Base-by-base conservation (phyloP, 2,113 vertebrate species). In the Sturnira hondurensis region DNA sequence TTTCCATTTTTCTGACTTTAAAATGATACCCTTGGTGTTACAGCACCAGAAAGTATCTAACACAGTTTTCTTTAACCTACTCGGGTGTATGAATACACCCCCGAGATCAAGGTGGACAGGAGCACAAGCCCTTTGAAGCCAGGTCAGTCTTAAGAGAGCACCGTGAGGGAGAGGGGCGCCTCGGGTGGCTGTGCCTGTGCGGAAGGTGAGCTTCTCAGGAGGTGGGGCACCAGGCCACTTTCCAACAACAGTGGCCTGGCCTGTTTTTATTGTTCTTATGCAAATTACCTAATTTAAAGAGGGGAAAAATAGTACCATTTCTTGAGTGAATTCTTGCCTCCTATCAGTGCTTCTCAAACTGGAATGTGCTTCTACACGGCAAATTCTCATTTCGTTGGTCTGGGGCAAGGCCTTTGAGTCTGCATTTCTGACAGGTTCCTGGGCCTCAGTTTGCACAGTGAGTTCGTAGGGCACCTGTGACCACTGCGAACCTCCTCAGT, bases 91-190 rank as follows among this genome's bases (percentile, higher is more conserved):
- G 86, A 36, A 77, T 61, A 92, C 71, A 84, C 88, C 43, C 73
- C 71, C 96, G 77, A 94, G 85, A 70, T 92, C 61, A 96, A 87
- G 91, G 87, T 88, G 54, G 80, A 52, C 86, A 91, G 68, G 63
- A 80, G 63, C 80, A 76, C 43, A 94, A 71, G 38, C 45, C 13
- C n/a, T 33, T 11, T 12, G 91, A 80, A 91, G 58, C 38, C 20
- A 83, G 61, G n/a, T 93, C 93, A 19, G 4, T 89, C 89, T 89
- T 84, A 78, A 12, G 22, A 94, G 78, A 94, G 28, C 13, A 52
- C 71, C 50, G 58, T 74, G 84, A 87, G 68, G 63, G 87, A 50
- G 87, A 50, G 47, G 47, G 47, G 47, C 13, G 47, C 13, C 47
- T 50, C 13, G 47, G 63, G 24, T 95, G 90, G 26, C 77, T 81